phyloP scores from a whole-genome alignment of 1,140 invertebrate species.

The Kradibia gibbosae region DNA sequence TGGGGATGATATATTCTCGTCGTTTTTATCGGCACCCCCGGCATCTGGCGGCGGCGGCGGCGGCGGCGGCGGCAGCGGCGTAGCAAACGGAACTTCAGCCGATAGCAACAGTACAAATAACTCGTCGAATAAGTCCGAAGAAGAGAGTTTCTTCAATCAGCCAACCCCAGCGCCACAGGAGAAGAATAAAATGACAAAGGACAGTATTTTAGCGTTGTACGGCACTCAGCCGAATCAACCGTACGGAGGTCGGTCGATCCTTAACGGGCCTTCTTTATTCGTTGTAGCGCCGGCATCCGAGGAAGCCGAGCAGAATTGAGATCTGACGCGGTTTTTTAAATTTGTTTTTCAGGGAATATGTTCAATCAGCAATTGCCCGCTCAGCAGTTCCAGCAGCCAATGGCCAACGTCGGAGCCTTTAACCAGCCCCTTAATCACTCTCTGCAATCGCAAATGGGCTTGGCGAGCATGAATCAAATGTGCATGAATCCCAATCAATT shows the following conservation, averaged over 20 bases:
- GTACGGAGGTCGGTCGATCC: slow-evolving; percentile 57
- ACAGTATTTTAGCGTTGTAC: slow-evolving; percentile 94
- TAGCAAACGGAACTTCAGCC: slow-evolving; percentile 56
- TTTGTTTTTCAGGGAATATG: slow-evolving; percentile 58
- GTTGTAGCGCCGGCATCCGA: neutral
- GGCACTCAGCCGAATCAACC: slow-evolving; percentile 72
- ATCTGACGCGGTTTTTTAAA: neutral
- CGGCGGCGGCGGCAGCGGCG: slow-evolving; percentile 44
- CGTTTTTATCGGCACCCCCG: slow-evolving; percentile 81
- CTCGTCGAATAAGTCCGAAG: slow-evolving; percentile 80
- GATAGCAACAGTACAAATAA: slow-evolving; percentile 60
- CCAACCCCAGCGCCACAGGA: slow-evolving; percentile 81
- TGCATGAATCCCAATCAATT: slow-evolving; percentile 61
- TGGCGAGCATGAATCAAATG: slow-evolving; percentile 61
- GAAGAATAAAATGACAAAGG: slow-evolving; percentile 90
- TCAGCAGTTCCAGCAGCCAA: slow-evolving; percentile 63
- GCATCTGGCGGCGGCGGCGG: slow-evolving; percentile 58
- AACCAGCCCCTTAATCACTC: slow-evolving; percentile 59
- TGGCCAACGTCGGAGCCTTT: slow-evolving; percentile 57
- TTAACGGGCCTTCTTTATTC: slow-evolving; percentile 3
- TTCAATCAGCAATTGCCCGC: slow-evolving; percentile 63
- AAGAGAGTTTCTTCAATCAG: slow-evolving; percentile 93
- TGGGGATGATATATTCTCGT: slow-evolving; percentile 83
- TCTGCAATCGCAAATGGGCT: slow-evolving; percentile 57
- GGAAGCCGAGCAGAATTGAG: neutral